phyloP scores from a whole-genome alignment of 2,888 invertebrate species.

The Norana najaformis region DNA sequence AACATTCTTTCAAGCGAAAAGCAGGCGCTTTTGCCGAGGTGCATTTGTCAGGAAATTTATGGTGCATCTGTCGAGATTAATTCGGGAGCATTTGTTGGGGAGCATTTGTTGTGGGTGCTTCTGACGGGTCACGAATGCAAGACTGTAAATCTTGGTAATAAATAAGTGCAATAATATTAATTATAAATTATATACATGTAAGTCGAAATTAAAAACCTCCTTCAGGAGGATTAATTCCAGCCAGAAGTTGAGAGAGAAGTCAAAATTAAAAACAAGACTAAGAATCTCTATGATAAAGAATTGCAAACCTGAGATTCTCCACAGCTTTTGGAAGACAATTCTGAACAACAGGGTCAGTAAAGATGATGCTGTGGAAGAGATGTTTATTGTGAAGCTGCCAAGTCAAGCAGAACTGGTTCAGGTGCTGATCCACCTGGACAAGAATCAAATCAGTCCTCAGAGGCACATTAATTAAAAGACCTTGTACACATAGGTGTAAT shows the following conservation, averaged over 20 bases:
- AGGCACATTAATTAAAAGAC: neutral
- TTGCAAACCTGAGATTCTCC: slow-evolving; percentile 64
- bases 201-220: too few species aligned
- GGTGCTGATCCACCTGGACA: slow-evolving; percentile 67
- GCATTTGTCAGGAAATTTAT: too few species aligned
- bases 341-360: slow-evolving; percentile 67
- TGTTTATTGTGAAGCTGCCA: slow-evolving; percentile 74
- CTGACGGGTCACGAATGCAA: too few species aligned
- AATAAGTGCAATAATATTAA: too few species aligned
- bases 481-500: neutral
- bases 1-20: too few species aligned
- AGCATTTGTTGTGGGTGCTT: too few species aligned
- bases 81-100: too few species aligned
- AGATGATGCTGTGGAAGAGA: slow-evolving; percentile 69
- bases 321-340: slow-evolving; percentile 67
- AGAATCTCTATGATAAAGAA: neutral
- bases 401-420: slow-evolving; percentile 70
- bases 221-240: too few species aligned
- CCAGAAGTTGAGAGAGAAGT: too few species aligned
- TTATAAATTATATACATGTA: neutral
- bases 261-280: too few species aligned
- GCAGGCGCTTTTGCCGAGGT: too few species aligned
- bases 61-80: too few species aligned
- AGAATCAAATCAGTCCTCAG: neutral
- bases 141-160: neutral